Percentiles rank a stretch among this genome's conserved stretches.
phyloP scores from a whole-genome alignment of 1,140 invertebrate species.

The Brachionus asplanchnoidis region DNA sequence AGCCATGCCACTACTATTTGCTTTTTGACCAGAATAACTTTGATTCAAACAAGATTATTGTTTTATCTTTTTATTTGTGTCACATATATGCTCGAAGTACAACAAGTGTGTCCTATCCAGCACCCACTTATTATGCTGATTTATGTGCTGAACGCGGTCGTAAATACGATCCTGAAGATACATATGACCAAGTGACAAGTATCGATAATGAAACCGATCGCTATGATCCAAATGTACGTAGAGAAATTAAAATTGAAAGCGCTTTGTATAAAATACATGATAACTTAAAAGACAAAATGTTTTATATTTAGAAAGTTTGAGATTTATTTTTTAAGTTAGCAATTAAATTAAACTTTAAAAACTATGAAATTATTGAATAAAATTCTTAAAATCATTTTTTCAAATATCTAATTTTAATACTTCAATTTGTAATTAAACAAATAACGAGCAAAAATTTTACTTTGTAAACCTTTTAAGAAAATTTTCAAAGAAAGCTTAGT shows the following conservation, averaged over 20 bases:
- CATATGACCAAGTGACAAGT: background rate
- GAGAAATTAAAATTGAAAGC: background rate
- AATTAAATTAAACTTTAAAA: background rate
- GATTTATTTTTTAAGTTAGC: background rate
- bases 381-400: background rate
- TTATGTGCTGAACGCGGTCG: conserved; percentile 73
- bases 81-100: conserved; percentile 81
- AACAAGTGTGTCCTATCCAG: conserved; percentile 80
- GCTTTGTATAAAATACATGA: background rate
- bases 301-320: background rate
- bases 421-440: background rate
- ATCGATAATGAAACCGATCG: background rate
- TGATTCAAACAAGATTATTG: background rate
- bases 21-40: conserved; percentile 28
- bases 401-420: background rate
- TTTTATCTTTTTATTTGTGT: conserved; percentile 76
- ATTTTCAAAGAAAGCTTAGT: too few relatives aligned
- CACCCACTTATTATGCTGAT: conserved; percentile 88
- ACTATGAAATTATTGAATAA: background rate
- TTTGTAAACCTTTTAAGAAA: too few relatives aligned
- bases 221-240: background rate
- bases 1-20: conserved; percentile 3
- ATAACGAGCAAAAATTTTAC: too few relatives aligned
- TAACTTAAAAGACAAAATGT: background rate
- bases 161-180: background rate